Evolutionary conservation across 2,888 invertebrate genomes (phyloP), one percentile per base, ranked within the genome.

Genomic region (Polydrusus tereticollis): DNA sequence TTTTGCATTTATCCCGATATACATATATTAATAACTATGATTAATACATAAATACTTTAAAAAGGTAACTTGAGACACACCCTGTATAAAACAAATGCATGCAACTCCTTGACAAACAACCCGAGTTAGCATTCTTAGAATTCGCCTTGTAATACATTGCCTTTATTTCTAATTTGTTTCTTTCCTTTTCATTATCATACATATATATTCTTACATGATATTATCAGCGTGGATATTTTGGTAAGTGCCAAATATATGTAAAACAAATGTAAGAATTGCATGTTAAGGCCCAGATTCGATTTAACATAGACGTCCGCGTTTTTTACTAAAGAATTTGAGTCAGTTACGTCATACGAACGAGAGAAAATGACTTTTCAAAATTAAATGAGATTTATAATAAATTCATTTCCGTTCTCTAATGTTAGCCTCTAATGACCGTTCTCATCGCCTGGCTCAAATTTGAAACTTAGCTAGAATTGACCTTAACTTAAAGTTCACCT

Each of bases 171-270:
- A 67, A 73, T 73, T 73, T 73, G 68, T 65, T 73, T 68, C 73
- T 69, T 73, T 73, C 73, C 68, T 73, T 64, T 69, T 69, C 73
- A 69, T 73, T 73, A 73, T 73, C 73, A 73, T 73, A 73, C 73
- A 59, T 69, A 73, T 73, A 73, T 69, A 69, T 64, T 68, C 73
- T 50, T 68, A 52, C 58, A 63, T 43, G 73, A 73, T 73, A 65
- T 73, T 73, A 73, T 73, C 73, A 69, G 64, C 65, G 50, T 69
- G 68, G 73, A 73, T 73, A 73, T 74, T 70, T 74, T 70, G 67
- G 73, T 74, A 74, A 73, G 70, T 67, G 73, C 73, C 70, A 74
- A 74, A 74, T 67, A 69, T 73, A 74, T 74, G 73, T 74, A 70
- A 70, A 74, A 74, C 64, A 74, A 74, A 74, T 74, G 70, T 74